Evolutionary conservation across 2,888 invertebrate genomes (phyloP).

Genomic region (Zaprionus lineosus): DNA sequence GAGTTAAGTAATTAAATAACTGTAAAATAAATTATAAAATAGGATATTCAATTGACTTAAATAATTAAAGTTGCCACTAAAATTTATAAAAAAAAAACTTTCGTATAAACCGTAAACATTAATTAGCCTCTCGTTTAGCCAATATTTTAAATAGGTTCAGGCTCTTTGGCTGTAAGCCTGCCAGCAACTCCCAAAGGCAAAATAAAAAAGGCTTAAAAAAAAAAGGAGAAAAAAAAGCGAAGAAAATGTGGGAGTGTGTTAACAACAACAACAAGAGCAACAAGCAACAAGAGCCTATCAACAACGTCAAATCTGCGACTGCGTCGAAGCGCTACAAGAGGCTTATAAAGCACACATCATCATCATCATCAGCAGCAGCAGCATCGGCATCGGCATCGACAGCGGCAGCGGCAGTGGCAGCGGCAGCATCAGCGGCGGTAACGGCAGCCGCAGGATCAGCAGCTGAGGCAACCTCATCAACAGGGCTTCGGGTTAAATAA

Average conservation of each 20-base stretch:
- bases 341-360: conserved; percentile 76
- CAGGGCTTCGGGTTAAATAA: conserved; percentile 52
- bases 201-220: conserved; percentile 10
- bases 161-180: conserved; percentile 3
- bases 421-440: background rate
- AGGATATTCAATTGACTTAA: too few species aligned
- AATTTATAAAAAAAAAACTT: too few species aligned
- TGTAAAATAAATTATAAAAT: too few species aligned
- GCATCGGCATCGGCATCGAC: conserved; percentile 29
- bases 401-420: conserved; percentile 19
- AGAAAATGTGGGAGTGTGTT: conserved; percentile 74
- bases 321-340: conserved; percentile 57
- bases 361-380: conserved; percentile 53
- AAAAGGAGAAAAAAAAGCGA: conserved; percentile 10
- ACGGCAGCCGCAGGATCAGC: conserved; percentile 11
- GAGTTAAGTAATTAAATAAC: too few species aligned
- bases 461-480: conserved; percentile 42
- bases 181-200: conserved; percentile 31
- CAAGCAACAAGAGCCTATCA: conserved; percentile 58
- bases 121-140: too few species aligned
- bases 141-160: conserved; percentile 17
- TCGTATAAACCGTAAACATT: too few species aligned
- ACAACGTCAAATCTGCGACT: conserved; percentile 65
- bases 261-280: conserved; percentile 69
- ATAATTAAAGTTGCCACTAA: too few species aligned